Conservation (phyloP, 2,888 invertebrate genomes). For the Lasioglossum morio region DNA sequence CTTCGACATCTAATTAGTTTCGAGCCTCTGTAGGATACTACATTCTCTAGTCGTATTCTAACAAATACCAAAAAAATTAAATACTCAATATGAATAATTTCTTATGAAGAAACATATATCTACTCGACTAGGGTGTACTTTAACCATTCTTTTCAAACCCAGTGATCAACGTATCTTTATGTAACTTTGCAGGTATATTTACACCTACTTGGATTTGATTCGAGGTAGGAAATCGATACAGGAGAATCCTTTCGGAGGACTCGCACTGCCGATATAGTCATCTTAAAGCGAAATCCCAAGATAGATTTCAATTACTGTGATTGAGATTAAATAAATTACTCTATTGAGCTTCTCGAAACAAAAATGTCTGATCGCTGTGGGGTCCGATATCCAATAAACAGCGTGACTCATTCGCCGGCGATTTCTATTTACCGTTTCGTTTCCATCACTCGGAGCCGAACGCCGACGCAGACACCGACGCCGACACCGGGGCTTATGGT, state of each 20-base stretch:
- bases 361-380: not conserved
- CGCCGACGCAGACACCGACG: not conserved
- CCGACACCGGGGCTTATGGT: constrained; percentile 21
- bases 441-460: constrained; percentile 1
- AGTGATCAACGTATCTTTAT: not conserved
- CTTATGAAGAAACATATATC: not conserved
- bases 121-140: not conserved
- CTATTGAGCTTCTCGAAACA: not conserved
- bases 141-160: not conserved
- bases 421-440: constrained; percentile 21
- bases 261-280: not conserved
- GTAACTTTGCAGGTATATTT: not conserved
- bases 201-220: not conserved
- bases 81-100: not conserved
- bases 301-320: not conserved
- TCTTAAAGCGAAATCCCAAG: not conserved
- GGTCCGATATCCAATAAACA: constrained; percentile 20
- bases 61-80: not conserved
- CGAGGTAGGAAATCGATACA: not conserved
- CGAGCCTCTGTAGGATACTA: not conserved
- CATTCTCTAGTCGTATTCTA: not conserved
- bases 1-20: not conserved
- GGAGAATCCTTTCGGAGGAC: not conserved
- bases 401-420: constrained; percentile 10
- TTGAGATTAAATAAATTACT: not conserved